Evolutionary conservation across 2,797 vertebrate genomes (phyloP), one percentile per base, ranked within the genome.

Genomic region (Glossophaga mutica): DNA sequence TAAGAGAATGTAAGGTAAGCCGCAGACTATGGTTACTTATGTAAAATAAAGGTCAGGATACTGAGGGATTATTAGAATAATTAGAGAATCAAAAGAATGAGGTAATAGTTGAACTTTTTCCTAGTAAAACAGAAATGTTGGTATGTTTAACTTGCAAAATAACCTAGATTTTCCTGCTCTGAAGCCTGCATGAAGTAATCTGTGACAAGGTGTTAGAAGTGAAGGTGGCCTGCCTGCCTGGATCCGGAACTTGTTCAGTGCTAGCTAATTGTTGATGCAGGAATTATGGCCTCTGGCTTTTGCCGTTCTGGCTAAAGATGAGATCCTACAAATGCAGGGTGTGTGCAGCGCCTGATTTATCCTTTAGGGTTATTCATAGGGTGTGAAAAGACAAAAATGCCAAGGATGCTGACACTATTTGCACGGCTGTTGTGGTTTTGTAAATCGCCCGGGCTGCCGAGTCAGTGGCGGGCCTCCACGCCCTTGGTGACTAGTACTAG

Each of bases 61-160:
- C 10, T 46, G 4, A 94, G 11, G 21, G 5, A 77, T 52, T 73
- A 46, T 70, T 87, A 55, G 42, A 92, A 74, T 87, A 78, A 67
- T 39, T 78, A 50, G 77, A 55, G 67, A 59, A 67, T 85, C 1
- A 37, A 79, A 65, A 82, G 84, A 77, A 14, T 78, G 44, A 15
- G 14, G 55, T 37, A 78, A 73, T 78, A 73, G 46, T 84, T 90
- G 22, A 94, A 85, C 1, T n/a, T 73, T 50, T 84, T 73, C 48
- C 19, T 14, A 81, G 29, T 29, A 57, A 88, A 94, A 94, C 29
- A 46, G 48, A 79, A 81, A 85, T 50, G 11, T 46, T 81, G 10
- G 26, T n/a, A 16, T 81, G 6, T 90, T 94, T 94, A 88, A 94
- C 26, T 92, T 44, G 42, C 22, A 84, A 85, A 96, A 52, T 42